phyloP scores from a whole-genome alignment of 2,797 vertebrate species.

The Lates japonicus region DNA sequence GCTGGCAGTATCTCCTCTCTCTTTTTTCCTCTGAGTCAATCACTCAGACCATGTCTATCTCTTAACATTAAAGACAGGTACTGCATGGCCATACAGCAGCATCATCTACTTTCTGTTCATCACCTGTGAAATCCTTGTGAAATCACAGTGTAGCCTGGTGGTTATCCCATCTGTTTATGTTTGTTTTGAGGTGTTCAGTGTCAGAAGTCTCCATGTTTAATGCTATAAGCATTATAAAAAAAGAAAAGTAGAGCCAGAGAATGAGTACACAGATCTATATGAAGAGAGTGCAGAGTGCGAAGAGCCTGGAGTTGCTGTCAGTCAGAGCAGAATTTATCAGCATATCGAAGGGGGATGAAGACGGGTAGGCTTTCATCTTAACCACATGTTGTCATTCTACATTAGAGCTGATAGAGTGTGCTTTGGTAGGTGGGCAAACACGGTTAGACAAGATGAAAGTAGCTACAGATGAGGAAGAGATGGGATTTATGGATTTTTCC shows the following conservation, averaged over 20 bases:
- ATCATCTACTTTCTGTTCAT: slow-evolving; percentile 10
- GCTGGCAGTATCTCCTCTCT: neutral
- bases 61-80: slow-evolving; percentile 14
- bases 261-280: slow-evolving; percentile 45
- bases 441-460: slow-evolving; percentile 70
- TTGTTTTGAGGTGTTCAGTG: slow-evolving; percentile 34
- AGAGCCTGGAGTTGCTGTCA: slow-evolving; percentile 71
- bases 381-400: slow-evolving; percentile 73
- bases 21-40: neutral
- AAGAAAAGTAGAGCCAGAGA: slow-evolving; percentile 12
- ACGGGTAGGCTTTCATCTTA: slow-evolving; percentile 77
- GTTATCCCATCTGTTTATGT: slow-evolving; percentile 26
- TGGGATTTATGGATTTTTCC: slow-evolving; percentile 58
- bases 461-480: slow-evolving; percentile 52
- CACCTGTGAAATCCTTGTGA: slow-evolving; percentile 6
- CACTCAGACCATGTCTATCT: neutral
- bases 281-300: slow-evolving; percentile 53
- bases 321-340: slow-evolving; percentile 77
- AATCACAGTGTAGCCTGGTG: slow-evolving; percentile 8
- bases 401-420: slow-evolving; percentile 70
- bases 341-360: slow-evolving; percentile 58
- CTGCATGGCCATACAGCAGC: neutral
- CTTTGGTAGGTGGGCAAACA: slow-evolving; percentile 63
- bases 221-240: slow-evolving; percentile 30
- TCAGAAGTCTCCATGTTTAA: slow-evolving; percentile 42